phyloP scores from a whole-genome alignment of 2,113 vertebrate species.

The Chionis minor region DNA sequence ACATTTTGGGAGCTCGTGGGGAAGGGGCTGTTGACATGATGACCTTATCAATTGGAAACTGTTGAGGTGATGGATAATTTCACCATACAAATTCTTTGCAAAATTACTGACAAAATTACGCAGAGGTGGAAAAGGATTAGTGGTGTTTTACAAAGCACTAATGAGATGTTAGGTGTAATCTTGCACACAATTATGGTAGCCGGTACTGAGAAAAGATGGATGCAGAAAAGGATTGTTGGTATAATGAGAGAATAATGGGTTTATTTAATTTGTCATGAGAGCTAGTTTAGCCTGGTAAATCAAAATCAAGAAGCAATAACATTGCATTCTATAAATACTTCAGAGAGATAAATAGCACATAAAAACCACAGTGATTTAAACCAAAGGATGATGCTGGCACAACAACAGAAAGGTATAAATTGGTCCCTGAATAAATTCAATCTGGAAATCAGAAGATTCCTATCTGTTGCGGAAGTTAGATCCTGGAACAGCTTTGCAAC shows the following conservation, averaged over 20 bases:
- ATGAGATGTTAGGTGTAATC: background rate
- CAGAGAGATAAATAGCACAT: background rate
- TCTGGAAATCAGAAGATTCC: constrained; percentile 37
- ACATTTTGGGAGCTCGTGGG: background rate
- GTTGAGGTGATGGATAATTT: background rate
- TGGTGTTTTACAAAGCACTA: background rate
- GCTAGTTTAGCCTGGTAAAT: background rate
- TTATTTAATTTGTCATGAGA: background rate
- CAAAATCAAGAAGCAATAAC: background rate
- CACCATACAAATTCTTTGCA: background rate
- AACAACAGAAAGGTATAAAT: constrained; percentile 47
- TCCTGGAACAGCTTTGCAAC: background rate
- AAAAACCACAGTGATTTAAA: background rate
- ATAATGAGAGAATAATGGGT: background rate
- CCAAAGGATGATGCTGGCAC: background rate
- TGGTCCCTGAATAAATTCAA: constrained; percentile 3
- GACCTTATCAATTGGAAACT: background rate
- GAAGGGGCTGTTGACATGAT: background rate
- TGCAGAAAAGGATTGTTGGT: background rate
- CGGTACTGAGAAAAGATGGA: background rate
- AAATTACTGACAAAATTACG: background rate
- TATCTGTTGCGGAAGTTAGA: background rate
- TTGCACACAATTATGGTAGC: background rate
- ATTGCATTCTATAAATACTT: constrained; percentile 20
- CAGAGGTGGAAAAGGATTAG: background rate